phyloP scores from a whole-genome alignment of 2,888 invertebrate genomes.

The Dicycla oo region DNA sequence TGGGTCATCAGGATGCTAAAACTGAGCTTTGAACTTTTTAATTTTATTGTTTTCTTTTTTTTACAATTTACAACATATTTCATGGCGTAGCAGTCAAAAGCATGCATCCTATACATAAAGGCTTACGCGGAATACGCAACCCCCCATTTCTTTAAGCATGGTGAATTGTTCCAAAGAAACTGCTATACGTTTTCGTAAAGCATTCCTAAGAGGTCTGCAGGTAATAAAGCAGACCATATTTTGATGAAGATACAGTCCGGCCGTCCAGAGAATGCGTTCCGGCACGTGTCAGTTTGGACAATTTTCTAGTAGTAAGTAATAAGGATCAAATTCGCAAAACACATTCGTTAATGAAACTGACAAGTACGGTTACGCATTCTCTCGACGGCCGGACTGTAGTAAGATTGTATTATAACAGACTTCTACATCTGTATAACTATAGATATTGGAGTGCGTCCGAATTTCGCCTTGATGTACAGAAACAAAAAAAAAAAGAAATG shows the following conservation, averaged over 20 bases:
- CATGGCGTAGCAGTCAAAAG: conserved; percentile 8
- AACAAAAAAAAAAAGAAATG: background rate
- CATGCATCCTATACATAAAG: background rate
- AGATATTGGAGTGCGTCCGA: background rate
- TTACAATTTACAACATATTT: background rate
- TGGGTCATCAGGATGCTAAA: background rate
- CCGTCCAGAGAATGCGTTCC: too few relatives aligned
- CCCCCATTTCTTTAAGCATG: background rate
- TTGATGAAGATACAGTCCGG: too few relatives aligned
- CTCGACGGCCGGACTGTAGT: too few relatives aligned
- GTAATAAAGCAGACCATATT: background rate
- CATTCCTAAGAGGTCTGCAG: background rate
- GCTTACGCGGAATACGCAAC: too few relatives aligned
- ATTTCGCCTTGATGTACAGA: conserved; percentile 6
- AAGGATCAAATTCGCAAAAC: too few relatives aligned
- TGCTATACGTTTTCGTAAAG: background rate
- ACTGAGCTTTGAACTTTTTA: background rate
- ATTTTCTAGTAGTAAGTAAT: too few relatives aligned
- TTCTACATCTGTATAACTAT: background rate
- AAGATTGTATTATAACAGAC: background rate
- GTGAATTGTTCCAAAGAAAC: background rate
- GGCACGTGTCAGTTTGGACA: too few relatives aligned
- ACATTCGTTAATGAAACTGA: too few relatives aligned
- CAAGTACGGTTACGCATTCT: too few relatives aligned
- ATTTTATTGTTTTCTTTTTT: too few relatives aligned